A percentile compares a stretch with the other conserved stretches of the same genome.
Evolutionary conservation across 2,888 invertebrate genomes (phyloP).

Genomic region (Arctia plantaginis): DNA sequence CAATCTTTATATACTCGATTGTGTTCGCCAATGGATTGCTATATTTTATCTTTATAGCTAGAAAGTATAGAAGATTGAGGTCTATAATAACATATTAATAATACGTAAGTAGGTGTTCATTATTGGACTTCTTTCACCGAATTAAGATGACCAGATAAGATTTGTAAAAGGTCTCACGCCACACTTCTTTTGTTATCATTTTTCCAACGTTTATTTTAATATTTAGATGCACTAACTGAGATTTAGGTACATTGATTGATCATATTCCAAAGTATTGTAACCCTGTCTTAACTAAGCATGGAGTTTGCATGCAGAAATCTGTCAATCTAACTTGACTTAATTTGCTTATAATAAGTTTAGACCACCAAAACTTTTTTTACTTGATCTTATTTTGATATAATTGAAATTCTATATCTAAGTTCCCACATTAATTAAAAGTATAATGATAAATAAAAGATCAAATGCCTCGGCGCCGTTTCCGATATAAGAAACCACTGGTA

Average conservation of each 20-base stretch:
- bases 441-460: constrained; percentile 11
- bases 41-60: constrained; percentile 69
- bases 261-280: no score
- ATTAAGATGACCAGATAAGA: not conserved
- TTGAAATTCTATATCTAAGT: constrained; percentile 17
- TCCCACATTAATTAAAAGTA: constrained; percentile 14
- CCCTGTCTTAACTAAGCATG: no score
- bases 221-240: no score
- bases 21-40: constrained; percentile 64
- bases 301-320: no score
- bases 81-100: constrained; percentile 17
- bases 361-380: not conserved
- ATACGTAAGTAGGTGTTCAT: not conserved
- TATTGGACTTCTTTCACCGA: not conserved
- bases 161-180: not conserved
- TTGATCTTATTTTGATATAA: not conserved
- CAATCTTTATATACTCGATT: constrained; percentile 71
- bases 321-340: no score
- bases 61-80: constrained; percentile 53
- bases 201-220: not conserved
- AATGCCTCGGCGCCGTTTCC: constrained; percentile 12
- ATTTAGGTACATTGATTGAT: no score
- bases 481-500: constrained; percentile 13
- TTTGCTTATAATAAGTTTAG: no score
- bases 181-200: not conserved